Conservation (phyloP, 2,113 vertebrate species). For the Azemiops feae region DNA sequence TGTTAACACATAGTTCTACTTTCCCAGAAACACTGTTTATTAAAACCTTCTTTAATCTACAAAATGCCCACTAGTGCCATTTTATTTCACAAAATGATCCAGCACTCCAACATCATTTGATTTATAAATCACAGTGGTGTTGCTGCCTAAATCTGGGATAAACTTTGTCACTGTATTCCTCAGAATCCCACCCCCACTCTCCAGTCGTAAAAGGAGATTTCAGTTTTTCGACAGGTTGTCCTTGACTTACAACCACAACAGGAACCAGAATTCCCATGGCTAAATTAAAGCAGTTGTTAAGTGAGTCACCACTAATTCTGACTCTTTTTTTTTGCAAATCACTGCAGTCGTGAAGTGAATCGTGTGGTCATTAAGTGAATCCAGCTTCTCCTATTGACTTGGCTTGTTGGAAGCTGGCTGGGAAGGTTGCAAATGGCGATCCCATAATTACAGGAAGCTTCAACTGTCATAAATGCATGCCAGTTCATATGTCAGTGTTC, state of each 20-base stretch:
- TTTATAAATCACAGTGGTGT: not conserved
- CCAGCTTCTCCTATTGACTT: too few species aligned
- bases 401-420: too few species aligned
- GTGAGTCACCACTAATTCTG: too few species aligned
- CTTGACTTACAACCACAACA: too few species aligned
- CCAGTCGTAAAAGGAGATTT: not conserved
- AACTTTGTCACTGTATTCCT: not conserved
- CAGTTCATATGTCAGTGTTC: not conserved
- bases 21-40: conserved; percentile 31
- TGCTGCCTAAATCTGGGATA: not conserved
- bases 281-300: too few species aligned
- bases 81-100: not conserved
- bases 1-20: conserved; percentile 11
- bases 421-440: too few species aligned
- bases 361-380: too few species aligned
- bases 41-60: conserved; percentile 10
- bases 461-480: too few species aligned
- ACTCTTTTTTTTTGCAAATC: too few species aligned
- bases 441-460: too few species aligned
- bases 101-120: not conserved
- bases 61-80: not conserved
- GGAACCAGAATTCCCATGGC: too few species aligned
- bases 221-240: not conserved
- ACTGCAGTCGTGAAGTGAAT: too few species aligned
- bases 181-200: not conserved